Base-by-base conservation (phyloP, 2,113 vertebrate species). In the Spea multiplicata region DNA sequence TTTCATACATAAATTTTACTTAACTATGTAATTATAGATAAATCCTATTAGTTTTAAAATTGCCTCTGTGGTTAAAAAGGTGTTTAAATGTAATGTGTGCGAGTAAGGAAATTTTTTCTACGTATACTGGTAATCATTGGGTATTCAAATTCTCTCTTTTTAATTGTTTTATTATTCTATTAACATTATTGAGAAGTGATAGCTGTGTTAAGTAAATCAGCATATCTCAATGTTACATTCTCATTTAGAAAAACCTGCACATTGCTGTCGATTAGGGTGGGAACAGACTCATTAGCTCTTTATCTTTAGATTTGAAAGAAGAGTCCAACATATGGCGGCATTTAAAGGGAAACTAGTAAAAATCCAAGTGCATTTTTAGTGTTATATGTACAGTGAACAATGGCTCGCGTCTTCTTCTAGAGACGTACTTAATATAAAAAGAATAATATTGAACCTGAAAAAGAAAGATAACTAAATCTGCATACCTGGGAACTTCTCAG, bases 1-100 rank as follows among this genome's bases (percentile, higher is more conserved):
- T 81, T 84, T 86, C 89, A 84, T 88, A 91, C 86, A 86, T 93
- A 92, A 92, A 93, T 92, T 91, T 89, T 91, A 91, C 91, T 93
- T 91, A 92, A 93, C 89, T 91, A 82, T 89, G 88, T 87, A 84
- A 91, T 92, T 89, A 90, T 86, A 88, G 89, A 89, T 85, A 88
- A 87, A 87, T 88, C 87, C 86, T 84, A 86, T 88, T 87, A 87
- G 88, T 87, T 84, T 87, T 85, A 83, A 86, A 85, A 85, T 84
- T 74, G 83, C 86, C 69, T 84, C 66, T 87, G 85, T 87, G 87
- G 88, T 90, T 89, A 79, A 90, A 90, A 90, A 91, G 87, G 89
- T 88, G 85, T 87, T 82, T 86, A 73, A 57, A 44, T 17, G 61
- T 30, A 1, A 82, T 7, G 3, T n/a, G 77, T 65, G n/a, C 77